These are phyloP conservation scores for Grammomys dolichurus DNA, from an alignment of 2,113 vertebrate species.

Conservation along the genomic window DNA sequence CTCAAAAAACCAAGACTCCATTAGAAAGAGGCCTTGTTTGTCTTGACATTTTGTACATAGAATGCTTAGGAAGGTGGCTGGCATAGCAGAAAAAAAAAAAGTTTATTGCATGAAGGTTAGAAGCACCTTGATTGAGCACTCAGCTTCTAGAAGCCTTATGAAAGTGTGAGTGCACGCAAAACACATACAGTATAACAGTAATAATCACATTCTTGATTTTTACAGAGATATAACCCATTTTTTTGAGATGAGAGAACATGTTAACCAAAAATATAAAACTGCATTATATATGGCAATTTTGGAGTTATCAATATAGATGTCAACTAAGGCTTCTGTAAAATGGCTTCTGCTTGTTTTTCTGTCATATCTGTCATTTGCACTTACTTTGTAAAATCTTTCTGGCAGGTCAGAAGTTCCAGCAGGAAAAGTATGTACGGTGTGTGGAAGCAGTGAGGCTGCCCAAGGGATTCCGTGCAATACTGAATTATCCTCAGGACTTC, in stretches of 20 bases:
- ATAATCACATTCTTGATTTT: not conserved
- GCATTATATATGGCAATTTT: not conserved
- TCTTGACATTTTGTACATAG: not conserved
- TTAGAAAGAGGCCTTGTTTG: not conserved
- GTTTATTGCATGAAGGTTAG: not conserved
- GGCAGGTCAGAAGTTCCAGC: conserved; percentile 95
- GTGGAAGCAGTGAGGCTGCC: conserved; percentile 96
- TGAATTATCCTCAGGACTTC: conserved; percentile 92
- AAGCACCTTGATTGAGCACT: not conserved
- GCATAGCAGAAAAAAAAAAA: not conserved
- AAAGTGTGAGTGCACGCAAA: not conserved
- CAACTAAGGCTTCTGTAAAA: not conserved
- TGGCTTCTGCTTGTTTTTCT: not conserved
- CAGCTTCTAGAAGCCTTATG: conserved; percentile 28
- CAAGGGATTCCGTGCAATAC: conserved; percentile 91
- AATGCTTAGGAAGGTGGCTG: not conserved
- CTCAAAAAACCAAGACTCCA: not conserved
- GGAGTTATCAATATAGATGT: not conserved
- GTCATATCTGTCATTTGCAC: not conserved
- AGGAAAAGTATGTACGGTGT: conserved; percentile 95
- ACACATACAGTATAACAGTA: not conserved
- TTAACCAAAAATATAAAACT: conserved; percentile 8
- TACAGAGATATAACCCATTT: not conserved
- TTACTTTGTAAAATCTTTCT: conserved; percentile 98
- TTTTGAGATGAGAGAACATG: conserved; percentile 32